These are phyloP conservation scores for Chiloscyllium punctatum DNA, from an alignment of 2,797 vertebrate genomes.

Conservation along the genomic window DNA sequence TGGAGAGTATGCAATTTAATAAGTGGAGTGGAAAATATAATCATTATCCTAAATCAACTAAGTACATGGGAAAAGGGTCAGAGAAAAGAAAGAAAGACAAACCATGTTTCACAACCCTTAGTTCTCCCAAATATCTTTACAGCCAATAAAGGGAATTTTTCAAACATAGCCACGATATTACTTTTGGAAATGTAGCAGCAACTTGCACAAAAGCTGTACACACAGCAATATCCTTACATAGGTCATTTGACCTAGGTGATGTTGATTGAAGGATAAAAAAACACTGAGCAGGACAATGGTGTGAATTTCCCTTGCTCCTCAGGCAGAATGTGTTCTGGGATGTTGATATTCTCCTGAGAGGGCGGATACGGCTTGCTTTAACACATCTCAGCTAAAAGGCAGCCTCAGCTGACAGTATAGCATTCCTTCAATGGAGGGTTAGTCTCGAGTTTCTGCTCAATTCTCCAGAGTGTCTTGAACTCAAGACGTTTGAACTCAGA, in stretches of 20 bases:
- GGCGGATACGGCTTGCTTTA: background rate
- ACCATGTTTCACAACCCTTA: background rate
- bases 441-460: background rate
- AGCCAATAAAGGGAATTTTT: background rate
- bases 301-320: background rate
- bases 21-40: background rate
- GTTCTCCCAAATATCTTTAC: background rate
- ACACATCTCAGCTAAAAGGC: background rate
- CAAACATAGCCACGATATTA: background rate
- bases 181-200: background rate
- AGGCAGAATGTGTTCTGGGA: background rate
- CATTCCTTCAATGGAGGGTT: background rate
- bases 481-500: background rate
- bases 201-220: background rate
- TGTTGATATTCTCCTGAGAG: background rate
- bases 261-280: background rate
- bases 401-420: background rate
- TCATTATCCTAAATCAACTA: background rate
- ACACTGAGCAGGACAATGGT: background rate
- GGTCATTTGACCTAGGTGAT: background rate
- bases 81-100: background rate
- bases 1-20: background rate
- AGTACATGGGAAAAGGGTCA: background rate
- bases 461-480: background rate
- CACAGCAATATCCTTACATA: background rate